These are phyloP conservation scores for Tenthredo notha DNA, from an alignment of 2,888 invertebrate species.

Conservation along the genomic window DNA sequence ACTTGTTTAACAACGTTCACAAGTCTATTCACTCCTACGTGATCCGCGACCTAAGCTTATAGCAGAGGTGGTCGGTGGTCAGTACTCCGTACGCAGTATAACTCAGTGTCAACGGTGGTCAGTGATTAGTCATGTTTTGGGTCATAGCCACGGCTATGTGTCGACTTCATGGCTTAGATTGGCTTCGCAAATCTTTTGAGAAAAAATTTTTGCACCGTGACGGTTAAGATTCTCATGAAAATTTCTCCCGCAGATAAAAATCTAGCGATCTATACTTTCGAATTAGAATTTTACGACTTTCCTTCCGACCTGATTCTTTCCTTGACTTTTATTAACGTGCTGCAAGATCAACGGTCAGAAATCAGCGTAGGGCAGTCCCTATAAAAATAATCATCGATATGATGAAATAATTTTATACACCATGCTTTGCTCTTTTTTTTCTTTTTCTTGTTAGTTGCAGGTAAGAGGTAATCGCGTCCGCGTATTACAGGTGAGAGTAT, in stretches of 20 bases:
- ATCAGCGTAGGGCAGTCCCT: not conserved
- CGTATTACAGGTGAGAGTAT: not conserved
- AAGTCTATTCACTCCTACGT: constrained; percentile 8
- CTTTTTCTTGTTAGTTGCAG: not conserved
- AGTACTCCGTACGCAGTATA: constrained; percentile 31
- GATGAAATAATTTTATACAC: not conserved
- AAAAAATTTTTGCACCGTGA: not conserved
- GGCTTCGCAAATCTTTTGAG: not conserved
- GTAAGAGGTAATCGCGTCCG: not conserved
- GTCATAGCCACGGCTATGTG: constrained; percentile 36
- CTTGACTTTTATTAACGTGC: not conserved
- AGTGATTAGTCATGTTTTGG: constrained; percentile 34
- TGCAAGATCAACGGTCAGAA: not conserved
- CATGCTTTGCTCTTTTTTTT: not conserved
- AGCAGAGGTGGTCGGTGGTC: constrained; percentile 34
- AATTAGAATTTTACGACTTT: not conserved
- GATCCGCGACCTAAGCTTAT: constrained; percentile 12
- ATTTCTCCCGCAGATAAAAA: not conserved
- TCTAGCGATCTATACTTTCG: not conserved
- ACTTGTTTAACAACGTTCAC: not conserved
- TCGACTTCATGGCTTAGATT: not conserved
- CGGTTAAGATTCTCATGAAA: not conserved
- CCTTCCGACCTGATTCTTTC: not conserved
- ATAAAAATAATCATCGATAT: not conserved
- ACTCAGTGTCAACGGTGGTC: constrained; percentile 39